A percentile compares a stretch with the other conserved stretches of the same genome.
phyloP scores from a whole-genome alignment of 2,888 invertebrate genomes.

The Ariolimax columbianus region DNA sequence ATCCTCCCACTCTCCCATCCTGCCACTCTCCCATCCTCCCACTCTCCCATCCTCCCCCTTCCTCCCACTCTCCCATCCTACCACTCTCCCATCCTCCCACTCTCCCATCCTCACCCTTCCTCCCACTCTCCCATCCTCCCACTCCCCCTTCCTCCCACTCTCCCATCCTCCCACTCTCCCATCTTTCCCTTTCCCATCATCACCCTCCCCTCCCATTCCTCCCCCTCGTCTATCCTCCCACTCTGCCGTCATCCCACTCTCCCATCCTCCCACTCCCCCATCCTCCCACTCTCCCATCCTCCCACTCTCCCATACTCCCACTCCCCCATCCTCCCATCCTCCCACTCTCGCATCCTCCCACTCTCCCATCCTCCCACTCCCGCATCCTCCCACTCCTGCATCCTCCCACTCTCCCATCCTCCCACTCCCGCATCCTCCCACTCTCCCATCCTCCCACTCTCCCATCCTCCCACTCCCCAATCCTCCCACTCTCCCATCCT shows the following conservation, averaged over 20 bases:
- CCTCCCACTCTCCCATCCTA: background rate
- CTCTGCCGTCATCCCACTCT: background rate
- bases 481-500: background rate
- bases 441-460: too few relatives aligned
- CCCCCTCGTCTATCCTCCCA: background rate
- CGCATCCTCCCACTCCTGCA: too few relatives aligned
- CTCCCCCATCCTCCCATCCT: background rate
- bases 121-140: background rate
- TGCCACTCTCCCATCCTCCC: background rate
- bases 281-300: background rate
- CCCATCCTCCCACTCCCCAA: background rate
- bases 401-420: too few relatives aligned
- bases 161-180: background rate
- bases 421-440: too few relatives aligned
- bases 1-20: background rate
- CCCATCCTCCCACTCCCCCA: background rate
- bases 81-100: background rate
- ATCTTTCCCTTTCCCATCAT: background rate
- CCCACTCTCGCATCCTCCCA: background rate
- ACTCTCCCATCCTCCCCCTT: background rate
- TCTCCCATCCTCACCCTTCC: background rate
- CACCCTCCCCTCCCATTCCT: conserved; percentile 2
- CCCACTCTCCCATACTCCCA: background rate
- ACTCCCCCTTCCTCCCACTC: too few relatives aligned
- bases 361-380: too few relatives aligned